A percentile compares a stretch with the other conserved stretches of the same genome.
These are phyloP conservation scores for Heterocephalus glaber DNA, from an alignment of 2,113 vertebrate species.

Conservation along the genomic window DNA sequence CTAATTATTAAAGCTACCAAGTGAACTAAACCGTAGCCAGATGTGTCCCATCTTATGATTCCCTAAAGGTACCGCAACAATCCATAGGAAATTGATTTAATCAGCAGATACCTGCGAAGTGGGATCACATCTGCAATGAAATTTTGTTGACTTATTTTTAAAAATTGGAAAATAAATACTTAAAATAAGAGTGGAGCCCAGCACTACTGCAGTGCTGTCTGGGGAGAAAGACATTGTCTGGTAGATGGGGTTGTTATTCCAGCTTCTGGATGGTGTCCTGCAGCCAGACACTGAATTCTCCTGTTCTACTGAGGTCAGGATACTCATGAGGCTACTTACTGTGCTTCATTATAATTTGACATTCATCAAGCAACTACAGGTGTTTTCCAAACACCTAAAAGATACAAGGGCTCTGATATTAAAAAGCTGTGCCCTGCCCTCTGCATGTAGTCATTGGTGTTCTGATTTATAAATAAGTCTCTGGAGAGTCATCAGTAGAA, in stretches of 20 bases:
- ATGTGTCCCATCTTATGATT: background rate
- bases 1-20: constrained; percentile 1
- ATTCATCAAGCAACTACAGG: background rate
- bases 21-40: constrained; percentile 24
- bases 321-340: background rate
- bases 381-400: background rate
- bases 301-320: background rate
- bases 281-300: background rate
- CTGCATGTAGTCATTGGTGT: background rate
- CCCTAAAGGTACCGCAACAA: background rate
- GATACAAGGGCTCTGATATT: background rate
- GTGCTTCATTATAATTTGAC: background rate
- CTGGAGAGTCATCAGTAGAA: background rate
- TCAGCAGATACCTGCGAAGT: constrained; percentile 17
- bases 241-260: background rate
- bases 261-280: background rate
- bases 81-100: background rate
- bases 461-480: constrained; percentile 5
- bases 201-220: background rate
- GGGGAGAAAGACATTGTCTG: background rate
- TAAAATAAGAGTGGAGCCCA: background rate
- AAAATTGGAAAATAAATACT: background rate
- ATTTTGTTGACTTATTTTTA: background rate
- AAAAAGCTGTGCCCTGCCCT: background rate
- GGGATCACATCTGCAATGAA: background rate